Percentiles rank a stretch among this genome's conserved stretches.
These are phyloP conservation scores for Callocephalon fimbriatum DNA, from an alignment of 2,113 vertebrate genomes.

Conservation along the genomic window DNA sequence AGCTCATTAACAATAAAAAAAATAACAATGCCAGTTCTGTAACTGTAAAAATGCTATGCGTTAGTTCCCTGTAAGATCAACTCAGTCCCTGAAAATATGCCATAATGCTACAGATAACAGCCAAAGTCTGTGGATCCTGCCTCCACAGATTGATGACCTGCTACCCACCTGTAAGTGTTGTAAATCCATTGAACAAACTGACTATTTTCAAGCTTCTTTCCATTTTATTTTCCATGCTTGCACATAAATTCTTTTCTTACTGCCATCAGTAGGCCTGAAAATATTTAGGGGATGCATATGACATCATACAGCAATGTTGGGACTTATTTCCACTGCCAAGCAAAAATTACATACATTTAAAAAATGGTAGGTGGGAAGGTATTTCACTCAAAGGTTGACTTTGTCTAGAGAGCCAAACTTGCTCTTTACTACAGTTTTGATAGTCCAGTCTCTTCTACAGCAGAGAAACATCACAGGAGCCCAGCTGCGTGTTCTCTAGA, in stretches of 20 bases:
- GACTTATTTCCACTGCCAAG: not conserved
- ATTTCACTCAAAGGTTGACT: not conserved
- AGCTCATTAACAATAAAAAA: not conserved
- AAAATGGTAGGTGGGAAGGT: not conserved
- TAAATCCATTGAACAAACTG: not conserved
- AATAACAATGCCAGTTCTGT: not conserved
- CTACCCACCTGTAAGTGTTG: not conserved
- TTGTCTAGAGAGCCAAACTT: not conserved
- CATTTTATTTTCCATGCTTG: not conserved
- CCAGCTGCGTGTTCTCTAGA: not conserved
- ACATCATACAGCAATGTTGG: not conserved
- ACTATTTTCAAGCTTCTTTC: not conserved
- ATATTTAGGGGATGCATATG: rapidly evolving
- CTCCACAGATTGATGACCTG: not conserved
- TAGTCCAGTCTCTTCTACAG: not conserved
- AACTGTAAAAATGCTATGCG: not conserved
- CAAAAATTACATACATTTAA: not conserved
- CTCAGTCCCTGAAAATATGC: not conserved
- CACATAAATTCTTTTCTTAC: not conserved
- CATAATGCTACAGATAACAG: not conserved
- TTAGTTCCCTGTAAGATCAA: not conserved
- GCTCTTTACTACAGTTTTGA: not conserved
- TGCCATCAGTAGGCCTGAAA: not conserved
- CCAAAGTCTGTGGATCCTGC: not conserved
- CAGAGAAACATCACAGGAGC: not conserved